These are phyloP conservation scores for Rissa tridactyla DNA, from an alignment of 2,113 vertebrate species.

Conservation along the genomic window DNA sequence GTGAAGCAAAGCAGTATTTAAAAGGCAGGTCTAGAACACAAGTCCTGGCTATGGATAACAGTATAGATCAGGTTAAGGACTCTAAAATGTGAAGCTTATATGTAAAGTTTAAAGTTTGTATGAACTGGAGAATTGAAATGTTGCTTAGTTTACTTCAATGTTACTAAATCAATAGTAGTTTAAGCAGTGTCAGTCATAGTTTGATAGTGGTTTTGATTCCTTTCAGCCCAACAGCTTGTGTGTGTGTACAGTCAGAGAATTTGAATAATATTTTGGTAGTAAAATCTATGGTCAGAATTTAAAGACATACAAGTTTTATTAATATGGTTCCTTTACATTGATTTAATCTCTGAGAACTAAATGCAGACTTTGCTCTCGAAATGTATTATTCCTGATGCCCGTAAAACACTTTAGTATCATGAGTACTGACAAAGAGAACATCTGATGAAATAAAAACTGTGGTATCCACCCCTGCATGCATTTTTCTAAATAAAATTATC, in stretches of 20 bases:
- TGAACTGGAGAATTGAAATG: background rate
- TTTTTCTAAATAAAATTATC: conserved; percentile 20
- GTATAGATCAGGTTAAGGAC: background rate
- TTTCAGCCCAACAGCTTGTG: background rate
- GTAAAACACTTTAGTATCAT: background rate
- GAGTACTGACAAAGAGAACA: background rate
- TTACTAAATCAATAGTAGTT: background rate
- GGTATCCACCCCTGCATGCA: background rate
- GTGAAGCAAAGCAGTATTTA: background rate
- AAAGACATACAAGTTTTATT: background rate
- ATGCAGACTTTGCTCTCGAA: background rate
- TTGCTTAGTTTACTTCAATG: background rate
- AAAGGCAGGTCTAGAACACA: background rate
- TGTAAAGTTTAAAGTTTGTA: background rate
- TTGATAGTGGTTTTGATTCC: background rate
- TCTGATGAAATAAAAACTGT: background rate
- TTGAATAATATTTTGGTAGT: background rate
- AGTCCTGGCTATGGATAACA: background rate
- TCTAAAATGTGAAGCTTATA: background rate
- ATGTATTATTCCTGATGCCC: background rate
- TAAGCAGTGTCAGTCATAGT: background rate
- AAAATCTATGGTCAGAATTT: background rate
- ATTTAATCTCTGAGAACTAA: background rate
- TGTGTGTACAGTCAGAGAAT: background rate
- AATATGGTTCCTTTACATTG: background rate